phyloP scores from a whole-genome alignment of 2,797 vertebrate species.

The Paratrypauchen microcephalus region DNA sequence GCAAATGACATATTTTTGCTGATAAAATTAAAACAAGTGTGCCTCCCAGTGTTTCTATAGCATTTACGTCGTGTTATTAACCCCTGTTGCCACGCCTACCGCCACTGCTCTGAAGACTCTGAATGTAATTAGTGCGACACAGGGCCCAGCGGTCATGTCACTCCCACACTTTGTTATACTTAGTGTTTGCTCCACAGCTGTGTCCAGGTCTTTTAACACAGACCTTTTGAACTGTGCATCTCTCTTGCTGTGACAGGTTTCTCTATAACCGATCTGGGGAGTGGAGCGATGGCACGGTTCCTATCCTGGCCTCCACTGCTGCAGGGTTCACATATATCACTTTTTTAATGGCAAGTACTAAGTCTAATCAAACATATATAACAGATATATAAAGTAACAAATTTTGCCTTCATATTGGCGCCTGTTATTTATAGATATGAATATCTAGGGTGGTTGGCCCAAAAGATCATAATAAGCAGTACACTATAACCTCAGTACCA shows the following conservation, averaged over 20 bases:
- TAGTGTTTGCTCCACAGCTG: slow-evolving; percentile 29
- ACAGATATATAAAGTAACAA: too few species aligned
- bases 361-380: not conserved
- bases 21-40: not conserved
- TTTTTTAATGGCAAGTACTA: slow-evolving; percentile 85
- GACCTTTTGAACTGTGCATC: slow-evolving; percentile 6
- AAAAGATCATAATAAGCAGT: too few species aligned
- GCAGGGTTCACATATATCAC: slow-evolving; percentile 90
- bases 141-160: slow-evolving; percentile 13
- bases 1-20: too few species aligned
- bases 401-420: too few species aligned
- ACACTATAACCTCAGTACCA: too few species aligned
- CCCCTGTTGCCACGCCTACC: slow-evolving; percentile 40
- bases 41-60: slow-evolving; percentile 22
- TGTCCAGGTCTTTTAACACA: not conserved
- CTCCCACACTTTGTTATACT: not conserved
- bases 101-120: slow-evolving; percentile 47
- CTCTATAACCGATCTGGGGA: slow-evolving; percentile 91
- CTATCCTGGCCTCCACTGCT: slow-evolving; percentile 90
- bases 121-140: slow-evolving; percentile 39
- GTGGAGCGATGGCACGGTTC: slow-evolving; percentile 96
- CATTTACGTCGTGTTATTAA: slow-evolving; percentile 43
- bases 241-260: slow-evolving; percentile 79
- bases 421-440: too few species aligned
- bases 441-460: too few species aligned